phyloP scores from a whole-genome alignment of 2,888 invertebrate species.

The Sicus ferrugineus region DNA sequence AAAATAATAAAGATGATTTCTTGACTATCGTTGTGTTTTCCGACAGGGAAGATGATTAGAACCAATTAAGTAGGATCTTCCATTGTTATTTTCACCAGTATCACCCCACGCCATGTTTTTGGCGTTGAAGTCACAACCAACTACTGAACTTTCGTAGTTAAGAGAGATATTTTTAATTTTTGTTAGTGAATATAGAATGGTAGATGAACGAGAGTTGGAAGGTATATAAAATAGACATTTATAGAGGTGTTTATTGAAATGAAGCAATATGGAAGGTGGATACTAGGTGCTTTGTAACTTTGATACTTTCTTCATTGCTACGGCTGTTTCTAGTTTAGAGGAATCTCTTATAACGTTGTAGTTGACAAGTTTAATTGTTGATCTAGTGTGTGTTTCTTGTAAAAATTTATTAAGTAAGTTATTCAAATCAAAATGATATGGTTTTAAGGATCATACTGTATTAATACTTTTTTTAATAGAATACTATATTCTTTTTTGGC shows the following conservation, averaged over 20 bases:
- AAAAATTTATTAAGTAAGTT: no score
- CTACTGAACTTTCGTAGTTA: background rate
- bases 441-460: no score
- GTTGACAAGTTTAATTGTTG: background rate
- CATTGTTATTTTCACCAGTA: no score
- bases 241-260: background rate
- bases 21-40: background rate
- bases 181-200: background rate
- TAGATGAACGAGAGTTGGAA: background rate
- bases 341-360: background rate
- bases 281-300: background rate
- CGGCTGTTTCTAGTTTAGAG: background rate
- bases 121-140: background rate
- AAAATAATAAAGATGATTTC: no score
- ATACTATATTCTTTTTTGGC: no score
- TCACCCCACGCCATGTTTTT: no score
- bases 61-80: no score
- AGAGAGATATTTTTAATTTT: background rate
- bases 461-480: no score
- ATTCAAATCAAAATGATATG: no score
- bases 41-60: background rate
- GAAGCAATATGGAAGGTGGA: background rate
- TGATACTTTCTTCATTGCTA: background rate
- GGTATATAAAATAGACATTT: background rate
- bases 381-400: constrained; percentile 6